These are phyloP conservation scores for Baccha elongata DNA, from an alignment of 2,888 invertebrate genomes.

Conservation along the genomic window DNA sequence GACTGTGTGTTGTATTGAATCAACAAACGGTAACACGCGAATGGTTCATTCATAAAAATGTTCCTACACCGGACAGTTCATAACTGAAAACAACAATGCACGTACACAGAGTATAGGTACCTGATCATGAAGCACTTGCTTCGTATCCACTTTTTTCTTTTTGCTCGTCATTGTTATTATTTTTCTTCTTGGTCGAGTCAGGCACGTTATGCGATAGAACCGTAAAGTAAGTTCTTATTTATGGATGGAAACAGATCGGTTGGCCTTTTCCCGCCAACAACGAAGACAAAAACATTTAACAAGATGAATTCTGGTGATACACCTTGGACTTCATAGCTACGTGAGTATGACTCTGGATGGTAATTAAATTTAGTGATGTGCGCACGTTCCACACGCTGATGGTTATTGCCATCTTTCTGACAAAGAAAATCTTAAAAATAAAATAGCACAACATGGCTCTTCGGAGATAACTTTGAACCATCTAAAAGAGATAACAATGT, in stretches of 20 bases:
- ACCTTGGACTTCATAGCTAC: slow-evolving; percentile 41
- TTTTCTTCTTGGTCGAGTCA: slow-evolving; percentile 6
- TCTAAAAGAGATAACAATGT: slow-evolving; percentile 36
- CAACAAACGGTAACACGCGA: slow-evolving; percentile 67
- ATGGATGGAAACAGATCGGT: slow-evolving; percentile 41
- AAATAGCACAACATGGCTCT: slow-evolving; percentile 46
- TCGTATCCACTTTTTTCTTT: slow-evolving; percentile 19
- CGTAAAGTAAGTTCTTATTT: slow-evolving; percentile 69
- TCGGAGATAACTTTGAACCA: slow-evolving; percentile 24
- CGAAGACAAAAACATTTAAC: slow-evolving; percentile 9
- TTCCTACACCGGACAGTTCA: slow-evolving; percentile 39
- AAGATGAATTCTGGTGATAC: slow-evolving; percentile 68
- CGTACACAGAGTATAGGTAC: not conserved
- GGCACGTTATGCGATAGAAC: slow-evolving; percentile 64
- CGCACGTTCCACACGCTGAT: slow-evolving; percentile 60
- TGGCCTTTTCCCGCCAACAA: slow-evolving; percentile 45
- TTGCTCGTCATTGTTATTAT: slow-evolving; percentile 38
- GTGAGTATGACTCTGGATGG: slow-evolving; percentile 57
- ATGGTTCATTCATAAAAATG: slow-evolving; percentile 69
- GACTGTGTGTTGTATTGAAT: slow-evolving; percentile 46
- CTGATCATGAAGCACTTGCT: slow-evolving; percentile 20
- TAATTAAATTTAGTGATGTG: slow-evolving; percentile 72
- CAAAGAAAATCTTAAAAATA: slow-evolving; percentile 18
- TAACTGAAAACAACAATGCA: slow-evolving; percentile 56
- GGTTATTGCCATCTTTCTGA: slow-evolving; percentile 54